These are phyloP conservation scores for Micromussa lordhowensis DNA, from an alignment of 92 coral and sea anemone species.

Conservation along the genomic window DNA sequence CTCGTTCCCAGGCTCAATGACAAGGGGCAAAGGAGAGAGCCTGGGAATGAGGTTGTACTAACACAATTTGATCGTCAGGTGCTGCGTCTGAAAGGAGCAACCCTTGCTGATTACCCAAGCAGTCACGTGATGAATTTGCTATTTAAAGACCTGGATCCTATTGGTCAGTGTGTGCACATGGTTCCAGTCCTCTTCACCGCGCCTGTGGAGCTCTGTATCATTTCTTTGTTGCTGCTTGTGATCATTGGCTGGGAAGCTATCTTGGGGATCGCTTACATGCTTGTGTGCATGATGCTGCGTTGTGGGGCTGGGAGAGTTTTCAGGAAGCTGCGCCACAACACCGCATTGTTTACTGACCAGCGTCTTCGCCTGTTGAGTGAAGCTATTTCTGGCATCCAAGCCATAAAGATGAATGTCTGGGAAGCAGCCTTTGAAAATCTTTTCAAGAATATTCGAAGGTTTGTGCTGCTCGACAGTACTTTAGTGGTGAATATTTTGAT, in stretches of 20 bases:
- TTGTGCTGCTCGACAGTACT: neutral
- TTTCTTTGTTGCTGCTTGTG: constrained; percentile 6
- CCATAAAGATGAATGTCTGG: constrained; percentile 38
- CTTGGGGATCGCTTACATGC: constrained; percentile 21
- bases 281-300: constrained; percentile 28
- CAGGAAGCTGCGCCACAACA: constrained; percentile 20
- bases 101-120: constrained; percentile 12
- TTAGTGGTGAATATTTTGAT: too few relatives aligned
- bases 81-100: constrained; percentile 5
- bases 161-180: constrained; percentile 19
- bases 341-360: constrained; percentile 34
- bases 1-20: too few relatives aligned
- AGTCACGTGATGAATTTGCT: constrained; percentile 34
- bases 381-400: constrained; percentile 22
- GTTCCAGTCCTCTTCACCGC: constrained; percentile 32
- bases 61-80: constrained; percentile 13
- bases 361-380: constrained; percentile 35
- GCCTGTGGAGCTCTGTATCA: constrained; percentile 32
- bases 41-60: neutral
- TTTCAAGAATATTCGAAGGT: constrained; percentile 35
- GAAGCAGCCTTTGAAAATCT: constrained; percentile 16
- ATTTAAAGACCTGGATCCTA: constrained; percentile 26
- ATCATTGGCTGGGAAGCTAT: constrained; percentile 36
- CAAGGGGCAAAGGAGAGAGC: too few relatives aligned
- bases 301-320: constrained; percentile 28